Evolutionary conservation across 2,888 invertebrate species (phyloP).

Genomic region (Papilio protenor): DNA sequence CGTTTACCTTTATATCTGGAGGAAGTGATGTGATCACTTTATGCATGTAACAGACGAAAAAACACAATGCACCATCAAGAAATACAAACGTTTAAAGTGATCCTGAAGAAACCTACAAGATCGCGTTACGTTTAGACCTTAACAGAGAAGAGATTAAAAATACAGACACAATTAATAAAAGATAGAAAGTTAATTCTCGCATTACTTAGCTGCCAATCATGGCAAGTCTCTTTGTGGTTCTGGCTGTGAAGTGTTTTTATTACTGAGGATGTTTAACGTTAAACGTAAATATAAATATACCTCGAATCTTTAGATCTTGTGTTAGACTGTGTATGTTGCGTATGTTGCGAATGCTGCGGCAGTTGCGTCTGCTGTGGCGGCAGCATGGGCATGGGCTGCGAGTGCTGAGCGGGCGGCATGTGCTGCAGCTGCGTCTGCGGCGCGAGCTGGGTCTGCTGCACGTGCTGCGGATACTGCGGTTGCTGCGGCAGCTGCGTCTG

Average conservation of each 20-base stretch:
- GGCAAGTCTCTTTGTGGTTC: too few species aligned
- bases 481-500: constrained; percentile 49
- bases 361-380: constrained; percentile 57
- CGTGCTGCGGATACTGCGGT: constrained; percentile 50
- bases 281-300: constrained; percentile 49
- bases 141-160: not conserved
- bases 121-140: not conserved
- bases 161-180: not conserved
- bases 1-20: constrained; percentile 89
- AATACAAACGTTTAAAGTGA: not conserved
- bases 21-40: constrained; percentile 44
- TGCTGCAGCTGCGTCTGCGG: constrained; percentile 16
- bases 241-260: too few species aligned
- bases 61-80: constrained; percentile 34
- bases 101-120: not conserved
- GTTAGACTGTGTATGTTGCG: constrained; percentile 51
- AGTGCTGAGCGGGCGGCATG: constrained; percentile 43
- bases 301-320: constrained; percentile 71
- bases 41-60: constrained; percentile 42
- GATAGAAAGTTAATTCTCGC: not conserved
- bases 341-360: constrained; percentile 56
- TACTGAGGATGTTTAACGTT: too few species aligned
- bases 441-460: constrained; percentile 49
- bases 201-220: too few species aligned
- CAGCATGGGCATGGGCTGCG: constrained; percentile 52